phyloP scores from a whole-genome alignment of 1,140 invertebrate species.

The Danaus plexippus region DNA sequence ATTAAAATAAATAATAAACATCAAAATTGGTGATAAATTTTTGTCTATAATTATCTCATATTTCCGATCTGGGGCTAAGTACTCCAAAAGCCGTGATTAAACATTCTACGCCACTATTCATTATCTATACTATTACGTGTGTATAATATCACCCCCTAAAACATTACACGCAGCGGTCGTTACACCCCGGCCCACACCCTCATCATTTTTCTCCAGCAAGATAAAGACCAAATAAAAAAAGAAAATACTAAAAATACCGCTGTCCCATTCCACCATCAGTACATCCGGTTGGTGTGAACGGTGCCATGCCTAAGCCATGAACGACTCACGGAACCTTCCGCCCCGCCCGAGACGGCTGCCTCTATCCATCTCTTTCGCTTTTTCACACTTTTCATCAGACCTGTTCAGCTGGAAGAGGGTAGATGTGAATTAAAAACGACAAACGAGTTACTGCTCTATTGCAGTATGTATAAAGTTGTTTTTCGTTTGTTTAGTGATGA shows the following conservation, averaged over 20 bases:
- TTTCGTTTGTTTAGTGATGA: constrained; percentile 14
- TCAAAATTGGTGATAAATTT: constrained; percentile 56
- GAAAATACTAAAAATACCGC: constrained; percentile 67
- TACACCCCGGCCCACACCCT: constrained; percentile 29
- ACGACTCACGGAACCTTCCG: constrained; percentile 70
- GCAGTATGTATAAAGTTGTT: constrained; percentile 4
- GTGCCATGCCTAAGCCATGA: constrained; percentile 60
- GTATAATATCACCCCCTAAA: constrained; percentile 51
- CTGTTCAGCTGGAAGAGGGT: constrained; percentile 20
- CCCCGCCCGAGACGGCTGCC: constrained; percentile 66
- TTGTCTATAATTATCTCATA: constrained; percentile 60
- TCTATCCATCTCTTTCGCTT: constrained; percentile 70
- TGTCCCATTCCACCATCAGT: constrained; percentile 36
- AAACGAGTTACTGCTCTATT: constrained; percentile 28
- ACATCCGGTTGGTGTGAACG: constrained; percentile 39
- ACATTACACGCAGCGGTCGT: constrained; percentile 59
- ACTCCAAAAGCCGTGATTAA: constrained; percentile 68
- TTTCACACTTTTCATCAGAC: constrained; percentile 68
- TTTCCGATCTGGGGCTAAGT: constrained; percentile 54
- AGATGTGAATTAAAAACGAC: constrained; percentile 4
- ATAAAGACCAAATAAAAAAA: constrained; percentile 72
- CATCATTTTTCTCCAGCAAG: constrained; percentile 64
- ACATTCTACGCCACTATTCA: constrained; percentile 68
- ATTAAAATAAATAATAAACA: constrained; percentile 42
- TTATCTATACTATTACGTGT: constrained; percentile 49